phyloP scores from a whole-genome alignment of 2,113 vertebrate genomes.

The Sinocyclocheilus anophthalmus region DNA sequence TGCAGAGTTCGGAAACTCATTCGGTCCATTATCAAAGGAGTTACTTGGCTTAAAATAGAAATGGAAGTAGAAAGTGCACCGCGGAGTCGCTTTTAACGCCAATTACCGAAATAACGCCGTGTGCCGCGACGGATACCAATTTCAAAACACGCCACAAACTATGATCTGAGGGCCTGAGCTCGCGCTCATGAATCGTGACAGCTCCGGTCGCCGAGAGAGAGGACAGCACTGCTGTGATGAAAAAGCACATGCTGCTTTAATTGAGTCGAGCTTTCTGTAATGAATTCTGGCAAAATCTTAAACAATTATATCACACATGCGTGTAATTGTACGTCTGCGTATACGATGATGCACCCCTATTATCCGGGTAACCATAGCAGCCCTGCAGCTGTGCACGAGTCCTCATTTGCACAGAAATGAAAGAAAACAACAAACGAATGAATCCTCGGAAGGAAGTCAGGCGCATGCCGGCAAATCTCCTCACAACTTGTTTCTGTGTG shows the following conservation, averaged over 20 bases:
- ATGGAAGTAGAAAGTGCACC: background rate
- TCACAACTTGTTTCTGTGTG: background rate
- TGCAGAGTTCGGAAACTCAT: background rate
- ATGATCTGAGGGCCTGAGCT: background rate
- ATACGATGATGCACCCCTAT: background rate
- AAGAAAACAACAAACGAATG: slow-evolving; percentile 50
- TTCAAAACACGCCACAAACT: background rate
- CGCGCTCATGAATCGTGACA: background rate
- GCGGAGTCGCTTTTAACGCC: background rate
- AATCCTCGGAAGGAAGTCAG: slow-evolving; percentile 33
- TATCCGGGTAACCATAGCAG: slow-evolving; percentile 48
- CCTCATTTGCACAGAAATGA: slow-evolving; percentile 56
- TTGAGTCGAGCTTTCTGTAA: background rate
- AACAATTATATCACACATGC: background rate
- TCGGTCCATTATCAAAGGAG: background rate
- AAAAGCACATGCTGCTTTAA: background rate
- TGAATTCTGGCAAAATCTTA: slow-evolving; percentile 1
- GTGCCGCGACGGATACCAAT: background rate
- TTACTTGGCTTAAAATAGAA: background rate
- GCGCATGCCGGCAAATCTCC: slow-evolving; percentile 10
- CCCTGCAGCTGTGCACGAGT: slow-evolving; percentile 40
- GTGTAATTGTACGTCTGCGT: background rate
- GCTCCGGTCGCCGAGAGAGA: background rate
- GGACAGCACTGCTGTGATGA: background rate
- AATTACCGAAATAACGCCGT: background rate